Evolutionary conservation across 2,888 invertebrate species (phyloP), one percentile per base, ranked within the genome.

Genomic region (Euzetes globulus): DNA sequence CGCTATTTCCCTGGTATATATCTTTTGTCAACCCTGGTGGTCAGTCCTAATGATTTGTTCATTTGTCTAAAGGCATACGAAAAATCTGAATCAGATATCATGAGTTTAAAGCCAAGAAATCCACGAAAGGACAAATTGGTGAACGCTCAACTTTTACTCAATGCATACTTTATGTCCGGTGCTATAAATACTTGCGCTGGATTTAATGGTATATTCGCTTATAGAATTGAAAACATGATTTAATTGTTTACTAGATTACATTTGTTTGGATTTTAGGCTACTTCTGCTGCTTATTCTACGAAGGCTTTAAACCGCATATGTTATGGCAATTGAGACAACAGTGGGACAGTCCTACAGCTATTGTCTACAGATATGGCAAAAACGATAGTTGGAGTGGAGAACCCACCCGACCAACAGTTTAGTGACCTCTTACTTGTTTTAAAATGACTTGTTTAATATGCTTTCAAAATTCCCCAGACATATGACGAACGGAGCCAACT

Each of bases 211-310:
- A 99, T 99, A 87, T 97, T 98, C 85, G 96, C 83, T 94, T 98
- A 95, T 97, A 95, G 86, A 98, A 98, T 84, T 98, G 98, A 84
- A 98, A 98, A 79, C 99, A 99, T 47, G 9, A 47, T 47, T 47
- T n/a, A 47, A 15, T n/a, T 33, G 4, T 33, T 6, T 33, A 6
- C 33, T 33, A 33, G 9, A 81, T 75, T 82, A 83, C 60, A n/a
- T 50, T 15, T n/a, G 11, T 86, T 86, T 82, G 86, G n/a, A n/a
- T n/a, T n/a, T n/a, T 98, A 87, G 93, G 94, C 75, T 99, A 99
- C 87, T 97, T 98, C 85, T 96, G 99, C 80, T 98, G 99, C 83
- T 94, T 98, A 95, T 97, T 95, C 86, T 98, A 98, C 84, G 97
- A 98, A 84, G 99, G 98, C 79, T 99, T 99, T 87, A 87, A 94